phyloP scores from a whole-genome alignment of 2,888 invertebrate genomes.

The Piscicola geometra region DNA sequence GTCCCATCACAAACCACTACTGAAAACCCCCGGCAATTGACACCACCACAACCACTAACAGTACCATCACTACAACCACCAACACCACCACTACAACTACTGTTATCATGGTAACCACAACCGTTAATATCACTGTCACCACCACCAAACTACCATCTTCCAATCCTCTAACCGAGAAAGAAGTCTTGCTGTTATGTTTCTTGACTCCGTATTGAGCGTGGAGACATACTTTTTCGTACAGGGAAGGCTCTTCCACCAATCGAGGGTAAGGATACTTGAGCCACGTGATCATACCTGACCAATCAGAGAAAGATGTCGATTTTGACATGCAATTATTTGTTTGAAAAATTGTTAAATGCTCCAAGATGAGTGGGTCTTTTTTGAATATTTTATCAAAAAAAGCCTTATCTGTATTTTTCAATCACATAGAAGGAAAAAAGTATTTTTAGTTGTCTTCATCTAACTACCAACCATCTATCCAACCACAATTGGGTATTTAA shows the following conservation, averaged over 20 bases:
- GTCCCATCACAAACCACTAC: not conserved
- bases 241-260: constrained; percentile 49
- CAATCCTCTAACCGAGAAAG: not conserved
- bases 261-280: constrained; percentile 50
- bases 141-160: not conserved
- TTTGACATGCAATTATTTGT: too few species aligned
- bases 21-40: not conserved
- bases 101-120: not conserved
- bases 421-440: too few species aligned
- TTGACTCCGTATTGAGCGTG: constrained; percentile 49
- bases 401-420: too few species aligned
- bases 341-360: too few species aligned
- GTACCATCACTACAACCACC: too few species aligned
- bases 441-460: too few species aligned
- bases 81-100: not conserved
- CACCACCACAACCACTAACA: too few species aligned
- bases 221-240: constrained; percentile 50
- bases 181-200: not conserved
- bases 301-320: not conserved
- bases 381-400: too few species aligned
- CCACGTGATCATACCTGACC: constrained; percentile 49
- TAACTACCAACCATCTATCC: too few species aligned
- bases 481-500: too few species aligned
- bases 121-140: not conserved
- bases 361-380: too few species aligned